phyloP scores from a whole-genome alignment of 2,113 vertebrate genomes.

The Otis tarda region DNA sequence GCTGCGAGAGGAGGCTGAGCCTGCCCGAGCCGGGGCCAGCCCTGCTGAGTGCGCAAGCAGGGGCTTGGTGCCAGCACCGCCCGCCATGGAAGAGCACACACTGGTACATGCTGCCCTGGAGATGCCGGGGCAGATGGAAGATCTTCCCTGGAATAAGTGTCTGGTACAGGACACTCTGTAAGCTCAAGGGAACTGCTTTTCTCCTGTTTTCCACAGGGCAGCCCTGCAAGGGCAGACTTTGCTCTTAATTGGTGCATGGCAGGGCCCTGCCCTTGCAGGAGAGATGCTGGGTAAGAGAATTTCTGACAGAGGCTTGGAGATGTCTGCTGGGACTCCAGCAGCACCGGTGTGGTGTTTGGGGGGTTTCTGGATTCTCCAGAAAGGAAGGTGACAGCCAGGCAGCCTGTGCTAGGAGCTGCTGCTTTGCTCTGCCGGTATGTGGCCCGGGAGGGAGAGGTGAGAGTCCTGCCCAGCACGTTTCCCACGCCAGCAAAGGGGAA shows the following conservation, averaged over 20 bases:
- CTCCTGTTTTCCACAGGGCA: background rate
- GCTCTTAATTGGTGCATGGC: background rate
- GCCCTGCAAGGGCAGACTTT: background rate
- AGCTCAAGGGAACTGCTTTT: background rate
- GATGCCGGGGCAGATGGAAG: background rate
- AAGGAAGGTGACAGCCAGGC: background rate
- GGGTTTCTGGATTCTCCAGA: background rate
- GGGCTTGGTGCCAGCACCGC: rapidly evolving
- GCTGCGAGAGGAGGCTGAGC: background rate
- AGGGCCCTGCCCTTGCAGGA: background rate
- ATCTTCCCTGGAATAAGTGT: rapidly evolving
- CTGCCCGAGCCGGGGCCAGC: background rate
- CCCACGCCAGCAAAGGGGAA: background rate
- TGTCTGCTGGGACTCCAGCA: background rate
- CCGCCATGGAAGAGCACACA: background rate
- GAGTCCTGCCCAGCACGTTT: background rate
- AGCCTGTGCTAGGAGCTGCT: background rate
- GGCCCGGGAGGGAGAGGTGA: rapidly evolving
- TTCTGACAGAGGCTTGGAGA: background rate
- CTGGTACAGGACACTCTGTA: background rate
- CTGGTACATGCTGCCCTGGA: background rate
- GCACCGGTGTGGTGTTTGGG: background rate
- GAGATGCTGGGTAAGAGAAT: background rate
- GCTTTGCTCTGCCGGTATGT: rapidly evolving
- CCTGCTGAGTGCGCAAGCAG: no score